Evolutionary conservation across 2,888 invertebrate species (phyloP).

Genomic region (Cistogaster globosa): DNA sequence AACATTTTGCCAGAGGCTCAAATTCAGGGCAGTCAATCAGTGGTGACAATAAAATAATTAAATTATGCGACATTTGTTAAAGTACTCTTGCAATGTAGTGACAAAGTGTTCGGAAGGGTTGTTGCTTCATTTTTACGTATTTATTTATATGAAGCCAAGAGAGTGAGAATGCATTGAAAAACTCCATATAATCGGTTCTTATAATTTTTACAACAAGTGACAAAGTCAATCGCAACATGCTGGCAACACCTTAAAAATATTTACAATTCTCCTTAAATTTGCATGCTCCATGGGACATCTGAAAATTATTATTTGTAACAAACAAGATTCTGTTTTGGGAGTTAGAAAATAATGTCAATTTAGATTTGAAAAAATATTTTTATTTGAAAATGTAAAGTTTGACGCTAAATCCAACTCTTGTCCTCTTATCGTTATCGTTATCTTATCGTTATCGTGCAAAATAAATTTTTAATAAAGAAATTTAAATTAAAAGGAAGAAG

Average conservation of each 20-base stretch:
- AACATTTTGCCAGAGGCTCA: conserved; percentile 72
- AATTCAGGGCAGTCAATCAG: conserved; percentile 65
- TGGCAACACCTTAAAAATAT: conserved; percentile 18
- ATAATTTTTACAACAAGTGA: conserved; percentile 13
- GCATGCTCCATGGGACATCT: conserved; percentile 10
- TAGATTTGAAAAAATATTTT: no score
- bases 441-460: no score
- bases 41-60: conserved; percentile 70
- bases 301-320: not conserved
- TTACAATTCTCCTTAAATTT: not conserved
- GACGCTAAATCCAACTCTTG: no score
- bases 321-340: not conserved
- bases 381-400: no score
- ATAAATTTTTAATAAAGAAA: no score
- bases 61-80: conserved; percentile 65
- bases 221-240: not conserved
- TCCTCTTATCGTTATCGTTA: no score
- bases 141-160: conserved; percentile 36
- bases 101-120: conserved; percentile 28
- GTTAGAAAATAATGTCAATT: no score
- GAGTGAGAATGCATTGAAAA: not conserved
- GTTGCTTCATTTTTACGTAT: conserved; percentile 31
- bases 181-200: not conserved
- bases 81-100: not conserved
- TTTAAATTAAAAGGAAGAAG: no score